Evolutionary conservation across 2,113 vertebrate species (phyloP), one percentile per base, ranked within the genome.

Genomic region (Cranoglanis bouderius): DNA sequence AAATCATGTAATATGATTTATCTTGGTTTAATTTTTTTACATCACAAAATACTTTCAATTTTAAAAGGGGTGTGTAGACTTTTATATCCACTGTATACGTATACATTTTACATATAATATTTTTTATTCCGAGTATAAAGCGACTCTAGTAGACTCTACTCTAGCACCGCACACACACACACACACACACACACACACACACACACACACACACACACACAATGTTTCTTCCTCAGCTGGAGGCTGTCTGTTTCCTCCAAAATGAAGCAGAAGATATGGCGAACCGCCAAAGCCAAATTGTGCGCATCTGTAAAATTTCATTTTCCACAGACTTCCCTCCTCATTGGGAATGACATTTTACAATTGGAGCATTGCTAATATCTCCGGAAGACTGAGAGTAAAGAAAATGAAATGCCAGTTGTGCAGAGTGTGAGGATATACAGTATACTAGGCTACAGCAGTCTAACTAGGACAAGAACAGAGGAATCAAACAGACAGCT

Each of bases 281-380:
- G 18, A 43, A 29, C 29, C 13, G 1, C 61, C 38, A 61, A 72
- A 82, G 1, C 38, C 29, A 77, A 84, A 46, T 85, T 81, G 85
- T 46, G 14, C 63, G 4, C 26, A 1, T 46, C 57, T 40, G 84
- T 70, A 80, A 85, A 70, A 89, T 19, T 2, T 13, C 10, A 85
- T 81, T 89, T 89, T 70, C 61, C 83, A 80, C 53, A 72, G 14
- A 85, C 63, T 53, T 57, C 43, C 72, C 32, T 70, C 75, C 6
- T 46, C 46, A 85, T 32, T 75, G 43, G 40, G n/a, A 51, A 51
- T 16, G 57, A 49, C 40, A 77, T 80, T 87, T 59, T 59, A 55
- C 82, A 61, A 38, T 8, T 87, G 43, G 6, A 87, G 43, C 86
- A 81, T 49, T 55, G 86, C 32, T 70, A 70, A 87, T 57, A 49